A percentile compares a stretch with the other conserved stretches of the same genome.
phyloP scores from a whole-genome alignment of 2,888 invertebrate genomes.

The Stegophylla sp. region DNA sequence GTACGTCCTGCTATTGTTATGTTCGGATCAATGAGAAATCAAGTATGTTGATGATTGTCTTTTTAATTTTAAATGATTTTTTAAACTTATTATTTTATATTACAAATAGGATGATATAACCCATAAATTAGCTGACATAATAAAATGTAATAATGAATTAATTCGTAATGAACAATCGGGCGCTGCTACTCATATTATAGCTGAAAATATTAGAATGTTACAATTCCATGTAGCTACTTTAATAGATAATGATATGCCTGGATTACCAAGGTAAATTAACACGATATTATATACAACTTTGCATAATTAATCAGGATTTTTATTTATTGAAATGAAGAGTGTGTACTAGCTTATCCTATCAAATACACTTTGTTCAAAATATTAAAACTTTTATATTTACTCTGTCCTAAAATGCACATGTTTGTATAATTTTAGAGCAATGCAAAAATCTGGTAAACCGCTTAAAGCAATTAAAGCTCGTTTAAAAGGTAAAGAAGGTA shows the following conservation, averaged over 20 bases:
- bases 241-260: slow-evolving; percentile 98
- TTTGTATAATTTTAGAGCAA: slow-evolving; percentile 71
- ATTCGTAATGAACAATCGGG: slow-evolving; percentile 94
- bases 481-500: slow-evolving; percentile 96
- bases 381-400: too few species aligned
- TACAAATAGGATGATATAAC: slow-evolving; percentile 97
- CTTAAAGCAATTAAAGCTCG: slow-evolving; percentile 96
- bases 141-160: slow-evolving; percentile 96
- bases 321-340: too few species aligned
- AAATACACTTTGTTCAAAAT: too few species aligned
- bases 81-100: slow-evolving; percentile 29
- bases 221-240: slow-evolving; percentile 99
- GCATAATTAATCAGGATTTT: too few species aligned
- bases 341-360: too few species aligned
- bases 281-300: neutral
- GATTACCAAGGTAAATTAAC: slow-evolving; percentile 77
- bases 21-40: slow-evolving; percentile 98
- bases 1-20: slow-evolving; percentile 98
- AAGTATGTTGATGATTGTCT: slow-evolving; percentile 64
- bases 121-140: slow-evolving; percentile 97
- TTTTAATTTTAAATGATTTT: neutral
- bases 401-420: neutral
- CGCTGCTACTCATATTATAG: slow-evolving; percentile 95
- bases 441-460: slow-evolving; percentile 99
- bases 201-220: slow-evolving; percentile 95